Base-by-base conservation (phyloP, 2,888 invertebrate genomes). In the Dynastes maya region DNA sequence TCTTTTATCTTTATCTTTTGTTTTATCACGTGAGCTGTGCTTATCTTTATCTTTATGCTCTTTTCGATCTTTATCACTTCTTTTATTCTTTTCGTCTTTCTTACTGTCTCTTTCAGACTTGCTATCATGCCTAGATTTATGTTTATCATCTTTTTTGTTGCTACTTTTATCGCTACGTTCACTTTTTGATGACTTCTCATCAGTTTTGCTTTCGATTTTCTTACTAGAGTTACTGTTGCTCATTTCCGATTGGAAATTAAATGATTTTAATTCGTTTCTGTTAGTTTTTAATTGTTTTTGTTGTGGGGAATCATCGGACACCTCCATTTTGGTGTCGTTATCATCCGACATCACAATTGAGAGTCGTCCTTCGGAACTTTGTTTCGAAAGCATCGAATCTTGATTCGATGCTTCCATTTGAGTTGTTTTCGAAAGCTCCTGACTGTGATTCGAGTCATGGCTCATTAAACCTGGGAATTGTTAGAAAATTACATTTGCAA, bases 301-400 rank as follows among this genome's bases (percentile, higher is more conserved):
- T 29, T 13, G 37, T 1, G 29, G 79, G 76, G 76, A 83, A 80
- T 87, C 86, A 72, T 87, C 87, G 80, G 84, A 85, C 49, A 85
- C 84, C 51, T 88, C 88, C 85, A 87, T 87, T 83, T 88, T 88
- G 51, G 88, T 88, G 76, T 88, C 88, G 1, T 88, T 89, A 11
- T 90, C 89, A 75, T 91, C 91, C 55, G 90, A 90, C 0, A 90
- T 90, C 2, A 90, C 89, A 65, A 90, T 90, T 0, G 92, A 92
- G 40, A 91, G 84, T 27, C 89, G 89, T 77, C 92, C 92, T 78
- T 92, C 91, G 3, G 92, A 92, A 32, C 92, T 93, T 22, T 92
- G 92, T 85, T 91, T 91, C 0, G 92, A 92, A 0, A 92, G 85
- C 71, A 92, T 91, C 0, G 92, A 92, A 80, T 94, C 92, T 80